These are phyloP conservation scores for Tenthredo scrophulariae DNA, from an alignment of 2,888 invertebrate species.

Conservation along the genomic window DNA sequence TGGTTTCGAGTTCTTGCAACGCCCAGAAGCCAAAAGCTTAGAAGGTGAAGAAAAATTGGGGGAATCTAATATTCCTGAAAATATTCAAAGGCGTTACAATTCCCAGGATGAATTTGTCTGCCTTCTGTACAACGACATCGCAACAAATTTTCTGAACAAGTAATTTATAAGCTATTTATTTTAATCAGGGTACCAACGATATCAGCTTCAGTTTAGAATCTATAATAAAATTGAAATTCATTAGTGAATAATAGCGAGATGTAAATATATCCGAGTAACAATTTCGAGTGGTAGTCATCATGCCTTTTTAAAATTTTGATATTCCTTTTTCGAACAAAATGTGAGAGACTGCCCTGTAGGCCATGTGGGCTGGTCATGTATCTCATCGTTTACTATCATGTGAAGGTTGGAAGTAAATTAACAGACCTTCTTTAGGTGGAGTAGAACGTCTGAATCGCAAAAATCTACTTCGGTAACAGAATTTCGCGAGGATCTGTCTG, in stretches of 20 bases:
- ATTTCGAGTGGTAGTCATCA: no score
- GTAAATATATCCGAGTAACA: no score
- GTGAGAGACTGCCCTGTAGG: no score
- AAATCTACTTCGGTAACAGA: neutral
- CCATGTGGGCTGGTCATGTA: no score
- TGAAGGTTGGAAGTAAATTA: neutral
- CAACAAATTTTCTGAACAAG: conserved; percentile 60
- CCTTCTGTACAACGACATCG: conserved; percentile 63
- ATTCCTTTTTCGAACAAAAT: no score
- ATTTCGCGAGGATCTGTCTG: neutral
- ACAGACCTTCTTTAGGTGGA: neutral
- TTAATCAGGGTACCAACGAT: neutral
- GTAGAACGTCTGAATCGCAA: neutral
- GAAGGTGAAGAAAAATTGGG: conserved; percentile 22
- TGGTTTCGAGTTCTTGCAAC: neutral
- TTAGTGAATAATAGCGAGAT: no score
- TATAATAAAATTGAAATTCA: neutral
- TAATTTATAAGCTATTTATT: conserved; percentile 56
- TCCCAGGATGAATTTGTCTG: conserved; percentile 64
- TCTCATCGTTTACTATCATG: no score
- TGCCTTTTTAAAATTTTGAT: no score
- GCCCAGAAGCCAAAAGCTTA: neutral
- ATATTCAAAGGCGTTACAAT: conserved; percentile 61
- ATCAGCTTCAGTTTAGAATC: neutral
- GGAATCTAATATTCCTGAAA: conserved; percentile 54